These are phyloP conservation scores for Astyanax mexicanus DNA, from an alignment of 2,797 vertebrate genomes.

Conservation along the genomic window DNA sequence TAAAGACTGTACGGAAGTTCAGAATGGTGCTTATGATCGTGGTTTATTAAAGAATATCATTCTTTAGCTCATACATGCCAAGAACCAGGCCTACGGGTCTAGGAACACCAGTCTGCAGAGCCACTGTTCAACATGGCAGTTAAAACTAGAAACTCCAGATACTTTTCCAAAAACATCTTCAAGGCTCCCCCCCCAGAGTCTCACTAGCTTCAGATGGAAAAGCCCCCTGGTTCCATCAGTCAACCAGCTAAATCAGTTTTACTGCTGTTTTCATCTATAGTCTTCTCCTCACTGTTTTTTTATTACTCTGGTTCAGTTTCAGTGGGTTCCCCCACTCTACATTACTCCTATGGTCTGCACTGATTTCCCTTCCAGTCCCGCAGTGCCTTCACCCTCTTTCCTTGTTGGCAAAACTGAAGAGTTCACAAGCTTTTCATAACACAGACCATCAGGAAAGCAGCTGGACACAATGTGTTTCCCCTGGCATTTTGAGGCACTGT, in stretches of 20 bases:
- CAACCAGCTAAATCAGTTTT: background rate
- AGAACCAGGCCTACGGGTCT: background rate
- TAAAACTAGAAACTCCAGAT: background rate
- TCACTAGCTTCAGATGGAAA: slow-evolving; percentile 1
- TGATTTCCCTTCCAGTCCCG: background rate
- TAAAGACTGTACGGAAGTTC: no score
- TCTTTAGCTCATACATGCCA: background rate
- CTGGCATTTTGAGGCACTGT: background rate
- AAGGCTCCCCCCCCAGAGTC: background rate
- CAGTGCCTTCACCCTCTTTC: background rate
- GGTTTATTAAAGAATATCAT: background rate
- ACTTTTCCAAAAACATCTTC: background rate
- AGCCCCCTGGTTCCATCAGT: background rate
- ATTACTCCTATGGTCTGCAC: background rate
- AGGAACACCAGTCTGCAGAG: background rate
- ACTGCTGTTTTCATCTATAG: slow-evolving; percentile 14
- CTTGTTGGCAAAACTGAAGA: slow-evolving; percentile 7
- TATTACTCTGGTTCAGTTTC: background rate
- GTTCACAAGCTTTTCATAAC: slow-evolving; percentile 6
- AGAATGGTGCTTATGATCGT: no score
- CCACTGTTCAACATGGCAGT: background rate
- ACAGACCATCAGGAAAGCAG: slow-evolving; percentile 16
- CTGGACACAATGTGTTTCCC: background rate
- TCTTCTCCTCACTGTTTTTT: background rate
- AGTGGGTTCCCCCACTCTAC: background rate